Conservation (phyloP, 2,113 vertebrate genomes). For the Passer domesticus region DNA sequence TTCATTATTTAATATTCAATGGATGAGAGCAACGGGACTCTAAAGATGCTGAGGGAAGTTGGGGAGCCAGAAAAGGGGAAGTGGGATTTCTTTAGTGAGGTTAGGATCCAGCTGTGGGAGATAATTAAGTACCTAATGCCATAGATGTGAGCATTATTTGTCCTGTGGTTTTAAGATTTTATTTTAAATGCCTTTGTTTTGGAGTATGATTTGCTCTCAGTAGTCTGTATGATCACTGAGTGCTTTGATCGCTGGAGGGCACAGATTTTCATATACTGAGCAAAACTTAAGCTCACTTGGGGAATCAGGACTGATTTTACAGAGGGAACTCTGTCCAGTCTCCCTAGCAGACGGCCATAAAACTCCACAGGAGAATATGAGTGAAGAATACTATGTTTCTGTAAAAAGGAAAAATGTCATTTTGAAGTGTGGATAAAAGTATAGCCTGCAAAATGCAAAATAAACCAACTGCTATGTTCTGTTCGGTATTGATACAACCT, state of each 20-base stretch:
- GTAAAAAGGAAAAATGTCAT: not conserved
- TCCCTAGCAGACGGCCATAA: not conserved
- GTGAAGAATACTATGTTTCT: not conserved
- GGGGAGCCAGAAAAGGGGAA: not conserved
- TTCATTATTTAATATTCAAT: not conserved
- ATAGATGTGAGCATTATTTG: conserved; percentile 23
- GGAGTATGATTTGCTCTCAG: conserved; percentile 6
- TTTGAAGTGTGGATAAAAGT: not conserved
- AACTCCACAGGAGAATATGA: not conserved
- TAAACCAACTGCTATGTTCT: not conserved
- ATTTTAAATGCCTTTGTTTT: conserved; percentile 31
- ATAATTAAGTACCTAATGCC: conserved; percentile 44
- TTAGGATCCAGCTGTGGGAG: conserved; percentile 19
- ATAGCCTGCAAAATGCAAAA: not conserved
- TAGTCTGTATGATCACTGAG: conserved; percentile 5
- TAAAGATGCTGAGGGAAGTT: not conserved
- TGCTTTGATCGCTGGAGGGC: conserved; percentile 32
- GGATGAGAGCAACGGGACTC: not conserved
- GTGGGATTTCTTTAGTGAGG: not conserved
- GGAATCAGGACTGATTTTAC: conserved; percentile 3
- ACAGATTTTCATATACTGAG: conserved; percentile 21
- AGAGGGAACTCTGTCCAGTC: not conserved
- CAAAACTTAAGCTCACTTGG: not conserved
- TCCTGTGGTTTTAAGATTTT: conserved; percentile 23
- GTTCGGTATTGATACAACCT: not conserved